Percentiles rank a stretch among this genome's conserved stretches.
phyloP scores from a whole-genome alignment of 2,797 vertebrate genomes.

The Pangasius mekongensis region DNA sequence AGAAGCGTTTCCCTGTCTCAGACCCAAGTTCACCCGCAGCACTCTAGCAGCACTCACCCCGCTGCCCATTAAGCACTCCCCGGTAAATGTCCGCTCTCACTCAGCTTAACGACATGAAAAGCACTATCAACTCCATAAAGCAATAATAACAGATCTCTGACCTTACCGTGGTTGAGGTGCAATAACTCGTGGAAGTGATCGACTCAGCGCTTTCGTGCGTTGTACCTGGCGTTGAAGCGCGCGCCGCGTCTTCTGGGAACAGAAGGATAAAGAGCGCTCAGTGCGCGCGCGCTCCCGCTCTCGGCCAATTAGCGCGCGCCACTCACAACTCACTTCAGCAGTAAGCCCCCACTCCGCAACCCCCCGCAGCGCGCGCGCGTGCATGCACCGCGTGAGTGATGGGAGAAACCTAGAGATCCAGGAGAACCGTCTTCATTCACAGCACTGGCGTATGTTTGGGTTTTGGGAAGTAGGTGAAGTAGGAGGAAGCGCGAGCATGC shows the following conservation, averaged over 20 bases:
- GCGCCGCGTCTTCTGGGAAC: constrained; percentile 31
- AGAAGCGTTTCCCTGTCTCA: neutral
- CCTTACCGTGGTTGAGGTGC: neutral
- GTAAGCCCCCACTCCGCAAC: accelerated
- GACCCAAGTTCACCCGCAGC: neutral
- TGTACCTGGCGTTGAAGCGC: constrained; percentile 25
- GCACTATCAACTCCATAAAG: neutral
- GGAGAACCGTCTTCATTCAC: neutral
- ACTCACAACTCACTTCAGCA: neutral
- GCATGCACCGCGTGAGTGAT: neutral
- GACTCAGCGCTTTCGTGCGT: neutral
- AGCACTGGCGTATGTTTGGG: neutral
- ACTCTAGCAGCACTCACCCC: neutral
- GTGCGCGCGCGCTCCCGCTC: neutral
- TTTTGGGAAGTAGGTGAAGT: neutral
- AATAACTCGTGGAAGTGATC: neutral
- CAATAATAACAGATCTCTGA: neutral
- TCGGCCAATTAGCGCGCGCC: constrained; percentile 25
- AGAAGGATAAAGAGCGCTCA: constrained; percentile 27
- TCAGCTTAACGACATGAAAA: neutral
- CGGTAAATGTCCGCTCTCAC: neutral
- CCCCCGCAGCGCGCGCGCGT: neutral
- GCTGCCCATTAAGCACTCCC: neutral
- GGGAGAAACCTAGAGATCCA: constrained; percentile 4
- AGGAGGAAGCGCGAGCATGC: neutral